A percentile compares a stretch with the other conserved stretches of the same genome.
Evolutionary conservation across 2,113 vertebrate species (phyloP).

Genomic region (Boulengeromyrus knoepffleri): DNA sequence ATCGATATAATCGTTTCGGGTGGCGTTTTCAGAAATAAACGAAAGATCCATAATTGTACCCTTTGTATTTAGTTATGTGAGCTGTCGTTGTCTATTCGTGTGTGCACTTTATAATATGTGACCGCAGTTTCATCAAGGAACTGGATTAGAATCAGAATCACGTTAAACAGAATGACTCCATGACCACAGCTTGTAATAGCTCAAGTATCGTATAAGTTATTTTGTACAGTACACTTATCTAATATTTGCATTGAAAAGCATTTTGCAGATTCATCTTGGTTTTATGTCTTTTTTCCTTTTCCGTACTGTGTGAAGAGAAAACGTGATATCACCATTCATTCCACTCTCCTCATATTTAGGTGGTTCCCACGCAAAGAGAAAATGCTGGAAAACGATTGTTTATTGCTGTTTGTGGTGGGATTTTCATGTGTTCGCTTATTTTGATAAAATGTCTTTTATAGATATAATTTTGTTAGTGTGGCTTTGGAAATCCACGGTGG

Average conservation of each 20-base stretch:
- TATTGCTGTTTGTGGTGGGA: background rate
- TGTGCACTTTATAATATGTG: background rate
- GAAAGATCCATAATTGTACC: background rate
- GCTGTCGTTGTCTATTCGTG: background rate
- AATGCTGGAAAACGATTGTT: background rate
- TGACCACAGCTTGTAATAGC: background rate
- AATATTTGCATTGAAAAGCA: background rate
- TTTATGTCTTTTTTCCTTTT: background rate
- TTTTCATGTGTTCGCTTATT: background rate
- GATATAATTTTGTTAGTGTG: background rate
- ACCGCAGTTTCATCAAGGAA: background rate
- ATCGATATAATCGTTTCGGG: background rate
- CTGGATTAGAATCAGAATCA: constrained; percentile 10
- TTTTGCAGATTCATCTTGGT: background rate
- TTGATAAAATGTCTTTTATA: background rate
- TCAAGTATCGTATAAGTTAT: background rate
- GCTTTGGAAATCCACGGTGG: background rate
- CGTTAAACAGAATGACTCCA: constrained; percentile 9
- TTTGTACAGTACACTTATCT: background rate
- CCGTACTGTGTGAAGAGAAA: background rate
- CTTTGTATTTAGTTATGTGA: background rate
- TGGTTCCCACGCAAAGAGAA: background rate
- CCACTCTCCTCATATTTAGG: background rate
- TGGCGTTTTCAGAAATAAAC: background rate
- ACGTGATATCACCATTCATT: background rate